Evolutionary conservation across 1,140 invertebrate species (phyloP).

Genomic region (Lineus longissimus): DNA sequence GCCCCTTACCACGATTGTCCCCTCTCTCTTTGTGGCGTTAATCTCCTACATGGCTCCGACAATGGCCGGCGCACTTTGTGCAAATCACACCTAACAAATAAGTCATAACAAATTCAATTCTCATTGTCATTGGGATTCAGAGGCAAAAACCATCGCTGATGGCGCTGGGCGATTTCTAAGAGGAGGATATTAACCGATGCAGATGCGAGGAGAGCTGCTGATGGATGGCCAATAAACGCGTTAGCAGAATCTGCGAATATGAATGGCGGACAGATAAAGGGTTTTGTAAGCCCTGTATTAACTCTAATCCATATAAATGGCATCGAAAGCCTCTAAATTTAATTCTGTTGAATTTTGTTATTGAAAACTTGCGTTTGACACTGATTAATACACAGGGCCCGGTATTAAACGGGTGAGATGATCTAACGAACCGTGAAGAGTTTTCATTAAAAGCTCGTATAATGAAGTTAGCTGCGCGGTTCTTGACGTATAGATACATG

Average conservation of each 20-base stretch:
- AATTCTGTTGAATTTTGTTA: conserved; percentile 9
- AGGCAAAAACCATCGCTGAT: neutral
- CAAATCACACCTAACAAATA: conserved; percentile 4
- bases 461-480: too few relatives aligned
- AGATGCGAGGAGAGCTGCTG: neutral
- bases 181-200: neutral
- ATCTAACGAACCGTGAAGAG: too few relatives aligned
- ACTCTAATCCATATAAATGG: conserved; percentile 5
- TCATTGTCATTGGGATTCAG: neutral
- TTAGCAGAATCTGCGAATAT: neutral
- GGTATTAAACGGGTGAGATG: neutral
- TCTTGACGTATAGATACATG: too few relatives aligned
- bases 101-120: neutral
- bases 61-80: conserved; percentile 1
- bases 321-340: neutral
- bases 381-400: neutral
- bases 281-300: neutral
- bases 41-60: neutral
- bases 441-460: too few relatives aligned
- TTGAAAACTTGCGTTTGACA: conserved; percentile 1
- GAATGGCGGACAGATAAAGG: neutral
- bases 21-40: neutral
- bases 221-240: neutral
- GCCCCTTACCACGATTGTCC: too few relatives aligned
- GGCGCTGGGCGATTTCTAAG: neutral